These are phyloP conservation scores for Coturnix japonica DNA, from an alignment of 2,113 vertebrate species.

Conservation along the genomic window DNA sequence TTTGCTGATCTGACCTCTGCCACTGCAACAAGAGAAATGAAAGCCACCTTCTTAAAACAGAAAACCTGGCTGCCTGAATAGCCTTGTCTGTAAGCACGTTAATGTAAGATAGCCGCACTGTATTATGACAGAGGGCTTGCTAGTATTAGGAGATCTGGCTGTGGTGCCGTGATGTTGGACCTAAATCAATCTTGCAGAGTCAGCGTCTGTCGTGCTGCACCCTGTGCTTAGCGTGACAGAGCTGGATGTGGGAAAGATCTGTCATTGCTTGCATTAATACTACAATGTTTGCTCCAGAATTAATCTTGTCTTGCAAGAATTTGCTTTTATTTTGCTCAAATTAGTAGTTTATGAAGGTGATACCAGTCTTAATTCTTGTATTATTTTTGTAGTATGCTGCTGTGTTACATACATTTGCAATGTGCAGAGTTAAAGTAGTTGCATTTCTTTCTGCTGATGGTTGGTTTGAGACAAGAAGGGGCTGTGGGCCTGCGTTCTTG, in stretches of 20 bases:
- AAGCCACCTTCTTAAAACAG: background rate
- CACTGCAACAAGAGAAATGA: background rate
- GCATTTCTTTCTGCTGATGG: background rate
- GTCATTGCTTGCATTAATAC: background rate
- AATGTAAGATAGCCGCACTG: background rate
- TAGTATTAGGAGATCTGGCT: background rate
- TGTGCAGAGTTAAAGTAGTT: background rate
- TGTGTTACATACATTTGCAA: background rate
- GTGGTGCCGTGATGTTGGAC: background rate
- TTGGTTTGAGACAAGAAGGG: background rate
- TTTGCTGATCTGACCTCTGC: background rate
- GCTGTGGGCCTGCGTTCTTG: fast-evolving
- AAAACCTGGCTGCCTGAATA: background rate
- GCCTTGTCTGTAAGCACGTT: background rate
- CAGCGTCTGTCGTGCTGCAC: background rate
- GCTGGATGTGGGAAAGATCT: background rate
- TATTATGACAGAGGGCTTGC: background rate
- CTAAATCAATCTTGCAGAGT: background rate
- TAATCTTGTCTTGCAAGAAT: background rate
- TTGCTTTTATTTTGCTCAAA: background rate
- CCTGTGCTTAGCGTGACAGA: background rate
- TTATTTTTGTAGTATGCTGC: background rate
- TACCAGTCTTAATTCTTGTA: background rate
- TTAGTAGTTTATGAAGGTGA: background rate
- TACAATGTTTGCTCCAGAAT: background rate